phyloP scores from a whole-genome alignment of 1,140 invertebrate genomes.

The Leptoteleia sp. region DNA sequence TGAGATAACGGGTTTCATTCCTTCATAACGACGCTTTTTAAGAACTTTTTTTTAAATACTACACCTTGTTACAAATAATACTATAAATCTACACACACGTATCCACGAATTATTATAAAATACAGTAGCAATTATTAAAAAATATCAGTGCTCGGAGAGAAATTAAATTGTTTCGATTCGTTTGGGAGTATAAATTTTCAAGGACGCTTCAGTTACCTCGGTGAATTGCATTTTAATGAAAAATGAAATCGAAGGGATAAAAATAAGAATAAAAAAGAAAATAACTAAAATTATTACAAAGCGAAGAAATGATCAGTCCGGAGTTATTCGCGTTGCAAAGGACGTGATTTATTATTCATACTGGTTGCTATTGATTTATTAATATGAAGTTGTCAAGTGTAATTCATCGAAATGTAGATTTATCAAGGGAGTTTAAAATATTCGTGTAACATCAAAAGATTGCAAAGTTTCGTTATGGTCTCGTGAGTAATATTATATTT shows the following conservation, averaged over 20 bases:
- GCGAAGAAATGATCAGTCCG: conserved; percentile 1
- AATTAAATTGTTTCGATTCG: conserved; percentile 41
- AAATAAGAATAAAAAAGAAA: background rate
- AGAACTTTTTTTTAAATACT: no score
- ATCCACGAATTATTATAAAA: no score
- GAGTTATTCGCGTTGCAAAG: background rate
- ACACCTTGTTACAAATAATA: no score
- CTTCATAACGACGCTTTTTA: no score
- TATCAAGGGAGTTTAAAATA: conserved; percentile 15
- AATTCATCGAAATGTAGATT: conserved; percentile 33
- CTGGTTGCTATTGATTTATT: conserved; percentile 33
- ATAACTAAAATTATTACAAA: no score
- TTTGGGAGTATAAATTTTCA: conserved; percentile 11
- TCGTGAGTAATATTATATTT: conserved; percentile 5
- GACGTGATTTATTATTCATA: conserved; percentile 30
- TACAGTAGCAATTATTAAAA: no score
- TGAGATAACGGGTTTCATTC: no score
- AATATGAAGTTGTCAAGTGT: conserved; percentile 6
- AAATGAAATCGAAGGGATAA: background rate
- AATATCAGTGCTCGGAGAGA: background rate
- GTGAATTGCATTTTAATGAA: conserved; percentile 13
- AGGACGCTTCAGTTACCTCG: conserved; percentile 6
- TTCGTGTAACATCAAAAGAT: background rate
- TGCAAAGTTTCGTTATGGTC: background rate
- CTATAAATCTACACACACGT: no score